Evolutionary conservation across 2,797 vertebrate species (phyloP).

Genomic region (Xenopus petersii): DNA sequence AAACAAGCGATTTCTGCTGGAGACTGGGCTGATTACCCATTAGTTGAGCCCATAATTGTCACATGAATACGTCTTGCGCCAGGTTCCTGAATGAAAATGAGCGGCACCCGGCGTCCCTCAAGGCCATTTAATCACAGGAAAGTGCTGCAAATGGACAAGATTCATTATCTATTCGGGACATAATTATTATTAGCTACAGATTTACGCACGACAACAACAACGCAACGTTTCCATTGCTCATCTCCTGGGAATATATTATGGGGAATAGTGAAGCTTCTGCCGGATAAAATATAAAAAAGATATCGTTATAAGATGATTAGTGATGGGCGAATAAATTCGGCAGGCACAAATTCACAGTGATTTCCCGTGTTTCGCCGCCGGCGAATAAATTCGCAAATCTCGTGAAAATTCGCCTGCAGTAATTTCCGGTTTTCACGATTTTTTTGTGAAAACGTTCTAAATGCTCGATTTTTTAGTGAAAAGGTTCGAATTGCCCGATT

Average conservation of each 20-base stretch:
- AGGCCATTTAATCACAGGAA: conserved; percentile 40
- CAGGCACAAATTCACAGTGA: too few relatives aligned
- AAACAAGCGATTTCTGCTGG: conserved; percentile 13
- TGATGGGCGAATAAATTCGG: too few relatives aligned
- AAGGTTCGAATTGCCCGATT: too few relatives aligned
- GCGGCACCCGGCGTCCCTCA: conserved; percentile 32
- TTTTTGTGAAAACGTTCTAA: too few relatives aligned
- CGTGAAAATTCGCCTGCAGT: too few relatives aligned
- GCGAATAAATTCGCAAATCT: too few relatives aligned
- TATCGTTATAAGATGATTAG: too few relatives aligned
- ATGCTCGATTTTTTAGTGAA: too few relatives aligned
- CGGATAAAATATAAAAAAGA: too few relatives aligned
- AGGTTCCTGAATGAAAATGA: conserved; percentile 45
- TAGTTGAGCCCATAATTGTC: conserved; percentile 45
- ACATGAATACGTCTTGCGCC: conserved; percentile 29
- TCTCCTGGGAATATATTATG: not conserved
- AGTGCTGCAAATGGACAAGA: conserved; percentile 44
- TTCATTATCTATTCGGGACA: conserved; percentile 45
- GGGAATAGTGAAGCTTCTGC: too few relatives aligned
- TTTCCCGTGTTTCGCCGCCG: too few relatives aligned
- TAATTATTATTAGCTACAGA: conserved; percentile 42
- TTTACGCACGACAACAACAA: conserved; percentile 17
- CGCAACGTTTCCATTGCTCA: conserved; percentile 5
- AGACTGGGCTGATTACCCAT: conserved; percentile 44
- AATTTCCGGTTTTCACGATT: too few relatives aligned